Conservation (phyloP, 2,888 invertebrate genomes). For the Oithona nana region DNA sequence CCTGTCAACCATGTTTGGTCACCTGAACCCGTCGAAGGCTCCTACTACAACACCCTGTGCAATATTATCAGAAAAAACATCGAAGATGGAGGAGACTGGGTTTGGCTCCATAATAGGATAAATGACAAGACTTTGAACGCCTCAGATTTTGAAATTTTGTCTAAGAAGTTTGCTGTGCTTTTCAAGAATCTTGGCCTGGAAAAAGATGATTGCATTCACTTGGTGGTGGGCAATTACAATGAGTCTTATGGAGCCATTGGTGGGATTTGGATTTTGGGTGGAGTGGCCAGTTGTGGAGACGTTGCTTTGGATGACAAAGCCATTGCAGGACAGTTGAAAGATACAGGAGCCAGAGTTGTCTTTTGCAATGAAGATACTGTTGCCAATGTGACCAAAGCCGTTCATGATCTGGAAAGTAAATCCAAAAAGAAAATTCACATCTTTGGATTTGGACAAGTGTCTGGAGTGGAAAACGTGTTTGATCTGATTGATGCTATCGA, state of each 20-base stretch:
- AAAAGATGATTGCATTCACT: background rate
- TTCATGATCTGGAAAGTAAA: background rate
- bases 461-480: background rate
- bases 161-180: background rate
- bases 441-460: background rate
- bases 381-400: background rate
- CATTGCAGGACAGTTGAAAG: background rate
- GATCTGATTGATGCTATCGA: background rate
- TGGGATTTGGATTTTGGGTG: constrained; percentile 1
- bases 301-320: background rate
- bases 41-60: background rate
- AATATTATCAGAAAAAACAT: background rate
- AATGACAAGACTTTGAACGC: background rate
- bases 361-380: background rate
- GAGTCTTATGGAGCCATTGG: background rate
- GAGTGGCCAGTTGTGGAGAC: background rate
- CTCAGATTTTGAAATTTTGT: background rate
- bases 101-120: background rate
- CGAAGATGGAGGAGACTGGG: background rate
- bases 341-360: background rate
- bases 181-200: background rate
- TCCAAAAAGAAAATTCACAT: background rate
- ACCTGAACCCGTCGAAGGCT: background rate
- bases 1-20: background rate
- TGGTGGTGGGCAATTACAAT: background rate